Percentiles rank a stretch among this genome's conserved stretches.
Conservation (phyloP, 2,888 invertebrate genomes). For the Drosophila meridionalis region DNA sequence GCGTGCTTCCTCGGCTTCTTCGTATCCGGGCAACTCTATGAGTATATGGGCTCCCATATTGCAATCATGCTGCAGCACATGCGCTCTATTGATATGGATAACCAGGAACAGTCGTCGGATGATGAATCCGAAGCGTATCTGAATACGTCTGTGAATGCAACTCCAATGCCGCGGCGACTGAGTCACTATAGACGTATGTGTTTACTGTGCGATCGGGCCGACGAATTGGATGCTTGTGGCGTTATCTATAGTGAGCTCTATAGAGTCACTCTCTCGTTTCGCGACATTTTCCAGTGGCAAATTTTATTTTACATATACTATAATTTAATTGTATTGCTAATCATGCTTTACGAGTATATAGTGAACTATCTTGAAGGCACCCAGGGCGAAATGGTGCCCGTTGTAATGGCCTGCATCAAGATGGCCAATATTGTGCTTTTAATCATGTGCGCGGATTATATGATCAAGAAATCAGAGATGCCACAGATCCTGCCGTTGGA, state of each 20-base stretch:
- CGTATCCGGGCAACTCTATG: constrained; percentile 67
- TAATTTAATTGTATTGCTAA: constrained; percentile 70
- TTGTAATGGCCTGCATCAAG: constrained; percentile 60
- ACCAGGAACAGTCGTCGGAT: constrained; percentile 14
- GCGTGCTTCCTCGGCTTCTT: constrained; percentile 75
- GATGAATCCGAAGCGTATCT: background rate
- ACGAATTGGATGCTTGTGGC: constrained; percentile 71
- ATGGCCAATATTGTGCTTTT: constrained; percentile 67
- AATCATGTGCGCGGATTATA: constrained; percentile 71
- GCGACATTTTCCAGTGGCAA: constrained; percentile 74
- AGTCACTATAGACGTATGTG: constrained; percentile 69
- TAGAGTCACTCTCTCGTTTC: constrained; percentile 60
- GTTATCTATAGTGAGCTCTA: constrained; percentile 71
- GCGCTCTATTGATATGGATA: constrained; percentile 58
- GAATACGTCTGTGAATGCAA: background rate
- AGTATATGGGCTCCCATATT: constrained; percentile 65
- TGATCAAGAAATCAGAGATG: constrained; percentile 62
- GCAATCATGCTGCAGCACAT: constrained; percentile 57
- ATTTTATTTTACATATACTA: constrained; percentile 79
- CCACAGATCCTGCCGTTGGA: constrained; percentile 72
- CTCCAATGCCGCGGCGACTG: constrained; percentile 10
- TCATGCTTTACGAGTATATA: constrained; percentile 72
- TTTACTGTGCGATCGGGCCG: constrained; percentile 70
- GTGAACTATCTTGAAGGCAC: constrained; percentile 50
- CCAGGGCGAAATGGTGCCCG: constrained; percentile 39